These are phyloP conservation scores for Acleris sparsana DNA, from an alignment of 2,888 invertebrate species.

Conservation along the genomic window DNA sequence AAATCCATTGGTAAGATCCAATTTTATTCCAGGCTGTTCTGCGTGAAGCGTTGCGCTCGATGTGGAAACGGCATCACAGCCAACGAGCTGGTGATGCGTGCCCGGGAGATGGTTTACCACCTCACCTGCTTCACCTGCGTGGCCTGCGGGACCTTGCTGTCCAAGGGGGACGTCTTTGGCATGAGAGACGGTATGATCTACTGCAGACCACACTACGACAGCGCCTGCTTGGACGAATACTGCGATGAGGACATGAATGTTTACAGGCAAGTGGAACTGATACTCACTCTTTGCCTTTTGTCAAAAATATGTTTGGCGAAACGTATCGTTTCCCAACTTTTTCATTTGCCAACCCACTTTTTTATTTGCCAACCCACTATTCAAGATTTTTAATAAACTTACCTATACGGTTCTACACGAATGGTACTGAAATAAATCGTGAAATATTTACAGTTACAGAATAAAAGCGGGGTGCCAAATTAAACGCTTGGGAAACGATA, in stretches of 20 bases:
- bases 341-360: no score
- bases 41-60: slow-evolving; percentile 92
- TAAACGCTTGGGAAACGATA: no score
- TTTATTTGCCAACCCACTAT: no score
- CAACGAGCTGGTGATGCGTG: slow-evolving; percentile 95
- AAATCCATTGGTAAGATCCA: neutral
- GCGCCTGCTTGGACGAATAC: slow-evolving; percentile 85
- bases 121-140: slow-evolving; percentile 95
- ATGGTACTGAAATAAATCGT: no score
- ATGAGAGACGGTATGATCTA: slow-evolving; percentile 92
- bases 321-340: no score
- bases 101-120: slow-evolving; percentile 93
- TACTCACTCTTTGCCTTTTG: no score
- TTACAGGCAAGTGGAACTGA: slow-evolving; percentile 57
- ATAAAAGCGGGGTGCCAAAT: no score
- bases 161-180: slow-evolving; percentile 96
- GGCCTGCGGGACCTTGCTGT: slow-evolving; percentile 91
- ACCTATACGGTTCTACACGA: no score
- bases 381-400: no score
- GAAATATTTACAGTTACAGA: no score
- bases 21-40: slow-evolving; percentile 89
- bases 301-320: no score
- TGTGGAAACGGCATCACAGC: slow-evolving; percentile 93
- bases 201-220: slow-evolving; percentile 85
- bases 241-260: slow-evolving; percentile 84